phyloP scores from a whole-genome alignment of 2,797 vertebrate genomes.

The Leucoraja ocellata region DNA sequence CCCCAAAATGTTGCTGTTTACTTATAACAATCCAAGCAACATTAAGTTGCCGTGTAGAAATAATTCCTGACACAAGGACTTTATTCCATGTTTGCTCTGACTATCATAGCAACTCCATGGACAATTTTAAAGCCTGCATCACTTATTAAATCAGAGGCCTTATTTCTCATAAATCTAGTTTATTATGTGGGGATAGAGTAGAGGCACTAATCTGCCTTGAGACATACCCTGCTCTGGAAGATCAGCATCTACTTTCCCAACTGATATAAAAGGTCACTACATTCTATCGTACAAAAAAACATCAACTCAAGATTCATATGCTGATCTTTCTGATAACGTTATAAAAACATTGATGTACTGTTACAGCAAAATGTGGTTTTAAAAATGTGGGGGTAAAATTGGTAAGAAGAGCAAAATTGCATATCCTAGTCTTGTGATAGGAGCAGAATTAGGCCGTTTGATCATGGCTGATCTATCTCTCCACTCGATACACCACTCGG shows the following conservation, averaged over 20 bases:
- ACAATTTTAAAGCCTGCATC: background rate
- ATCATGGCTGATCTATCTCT: no score
- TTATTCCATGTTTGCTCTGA: background rate
- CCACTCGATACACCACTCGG: no score
- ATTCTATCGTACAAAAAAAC: background rate
- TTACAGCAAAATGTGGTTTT: no score
- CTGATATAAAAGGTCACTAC: background rate
- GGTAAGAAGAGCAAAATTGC: no score
- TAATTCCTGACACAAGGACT: background rate
- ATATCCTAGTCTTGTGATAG: no score
- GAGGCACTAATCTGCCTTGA: background rate
- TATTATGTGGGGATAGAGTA: background rate
- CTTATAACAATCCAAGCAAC: background rate
- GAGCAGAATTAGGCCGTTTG: no score
- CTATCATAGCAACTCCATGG: background rate
- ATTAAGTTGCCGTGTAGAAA: background rate
- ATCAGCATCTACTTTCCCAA: background rate
- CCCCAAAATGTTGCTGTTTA: background rate
- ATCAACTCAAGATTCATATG: background rate
- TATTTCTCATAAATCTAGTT: background rate
- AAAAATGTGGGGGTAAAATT: no score
- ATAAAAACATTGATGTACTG: no score
- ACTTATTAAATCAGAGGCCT: background rate
- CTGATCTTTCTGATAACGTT: background rate
- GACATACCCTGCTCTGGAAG: background rate